Base-by-base conservation (phyloP, 2,888 invertebrate species). In the Agrotis exclamationis region DNA sequence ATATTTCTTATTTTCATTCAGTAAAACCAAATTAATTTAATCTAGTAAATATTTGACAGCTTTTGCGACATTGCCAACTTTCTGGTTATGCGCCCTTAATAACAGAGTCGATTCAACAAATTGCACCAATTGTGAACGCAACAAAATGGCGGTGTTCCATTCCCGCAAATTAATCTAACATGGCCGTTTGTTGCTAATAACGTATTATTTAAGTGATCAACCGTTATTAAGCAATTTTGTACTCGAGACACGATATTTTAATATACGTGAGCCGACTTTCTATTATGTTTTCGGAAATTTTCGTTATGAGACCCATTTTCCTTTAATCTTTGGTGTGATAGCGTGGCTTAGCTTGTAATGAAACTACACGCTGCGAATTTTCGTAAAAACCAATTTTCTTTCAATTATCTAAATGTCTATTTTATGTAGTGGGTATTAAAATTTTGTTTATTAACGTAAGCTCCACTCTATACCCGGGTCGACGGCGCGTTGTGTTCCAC, bases 91-190 rank as follows among this genome's bases (percentile, higher is more conserved):
- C n/a, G n/a, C n/a, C n/a, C n/a, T n/a, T n/a, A 80, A 71, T 76
- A 72, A 62, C 44, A 63, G 48, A 56, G 60, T 63, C 70, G 39
- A 74, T 76, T 69, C 63, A 54, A 54, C 71, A 73, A 83, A 83
- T 83, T 76, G 76, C 73, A 68, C 64, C 80, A 83, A 79, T 85
- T 80, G 77, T 74, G 22, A 71, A 74, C 68, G 71, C 20, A 63
- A 80, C 76, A 84, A 85, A 81, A 84, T 78, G 86, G 70, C 76
- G 54, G 74, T 51, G 59, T 72, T 58, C 66, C 62, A 50, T 78
- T 77, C 84, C 68, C 76, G 70, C 72, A 76, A 85, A 84, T 85
- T 85, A 73, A 58, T 59, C 22, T 70, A 84, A 80, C 44, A 83
- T 84, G 76, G 86, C 72, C 54, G 62, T 51, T 56, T 24, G 50